Base-by-base conservation (phyloP, 1,140 invertebrate species). In the Scaptomyza graminum region DNA sequence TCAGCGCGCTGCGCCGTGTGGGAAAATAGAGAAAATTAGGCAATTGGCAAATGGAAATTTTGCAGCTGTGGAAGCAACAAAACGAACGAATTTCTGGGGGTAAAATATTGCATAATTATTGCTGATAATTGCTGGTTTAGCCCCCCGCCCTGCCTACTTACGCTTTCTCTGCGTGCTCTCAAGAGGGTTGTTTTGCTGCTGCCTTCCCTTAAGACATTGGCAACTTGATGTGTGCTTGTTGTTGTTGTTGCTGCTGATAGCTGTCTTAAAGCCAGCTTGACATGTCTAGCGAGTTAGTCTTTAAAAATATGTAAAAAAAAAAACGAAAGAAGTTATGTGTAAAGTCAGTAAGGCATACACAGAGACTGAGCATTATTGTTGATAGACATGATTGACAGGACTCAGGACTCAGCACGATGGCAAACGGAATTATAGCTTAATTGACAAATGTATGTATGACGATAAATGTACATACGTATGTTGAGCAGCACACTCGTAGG, bases 351-450 rank as follows among this genome's bases (percentile, higher is more conserved):
- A 85, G 81, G 81, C 82, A 34, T 9, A 85, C 51, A 80, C 49
- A 34, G 43, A 41, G n/a, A 56, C 25, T 8, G 39, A 13, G 41
- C 39, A 31, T 46, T 46, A 46, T 65, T 55, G 68, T 13, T 76
- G 84, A 85, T 77, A 81, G 65, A 75, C 74, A 75, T 87, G 83
- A 87, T 87, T 87, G 82, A 87, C 82, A 87, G 74, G 74, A 41
- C 37, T 41, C 37, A 52, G 65, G 60, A 57, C 82, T 72, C 82
- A 87, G 82, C 82, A 87, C 80, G 82, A 66, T 79, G 82, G 62
- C 68, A 87, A 87, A 87, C 74, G 71, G 82, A 82, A 87, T 87
- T 87, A 88, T 88, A 64, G 66, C 78, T 87, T 87, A 87, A 87
- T 87, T 87, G 82, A 87, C 82, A 87, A 82, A 87, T 87, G 83